Percentiles rank a stretch among this genome's conserved stretches.
These are phyloP conservation scores for Drepana falcataria DNA, from an alignment of 2,888 invertebrate species.

Conservation along the genomic window DNA sequence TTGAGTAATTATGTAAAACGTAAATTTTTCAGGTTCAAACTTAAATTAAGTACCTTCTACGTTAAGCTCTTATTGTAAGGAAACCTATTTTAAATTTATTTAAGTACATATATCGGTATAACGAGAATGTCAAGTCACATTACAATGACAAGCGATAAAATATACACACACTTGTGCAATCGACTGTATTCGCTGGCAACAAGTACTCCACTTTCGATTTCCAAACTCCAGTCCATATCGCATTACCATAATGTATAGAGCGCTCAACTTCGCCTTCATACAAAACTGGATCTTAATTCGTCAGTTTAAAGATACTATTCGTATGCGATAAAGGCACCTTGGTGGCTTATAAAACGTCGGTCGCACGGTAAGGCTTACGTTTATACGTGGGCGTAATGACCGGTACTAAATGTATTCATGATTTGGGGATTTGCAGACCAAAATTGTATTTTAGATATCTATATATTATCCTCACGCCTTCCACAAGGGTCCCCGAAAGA, in stretches of 20 bases:
- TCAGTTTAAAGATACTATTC: no score
- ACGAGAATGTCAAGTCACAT: no score
- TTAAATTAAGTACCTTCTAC: no score
- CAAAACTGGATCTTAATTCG: neutral
- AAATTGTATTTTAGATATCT: neutral
- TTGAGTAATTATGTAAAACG: no score
- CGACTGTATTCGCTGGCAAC: conserved; percentile 33
- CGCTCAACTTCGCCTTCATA: neutral
- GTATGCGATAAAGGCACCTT: no score
- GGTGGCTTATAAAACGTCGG: no score
- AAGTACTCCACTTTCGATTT: conserved; percentile 66
- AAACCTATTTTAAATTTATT: no score
- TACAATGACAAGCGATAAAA: neutral
- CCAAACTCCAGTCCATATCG: conserved; percentile 47
- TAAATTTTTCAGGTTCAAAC: no score
- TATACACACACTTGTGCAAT: conserved; percentile 16
- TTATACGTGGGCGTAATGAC: neutral
- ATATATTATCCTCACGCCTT: no score
- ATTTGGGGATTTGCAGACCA: neutral
- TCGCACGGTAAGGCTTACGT: no score
- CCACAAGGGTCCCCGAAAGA: neutral
- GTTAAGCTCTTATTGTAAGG: no score
- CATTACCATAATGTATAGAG: conserved; percentile 41
- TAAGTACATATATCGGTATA: no score
- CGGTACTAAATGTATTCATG: neutral